Evolutionary conservation across 2,888 invertebrate genomes (phyloP).

Genomic region (Buathra laborator): DNA sequence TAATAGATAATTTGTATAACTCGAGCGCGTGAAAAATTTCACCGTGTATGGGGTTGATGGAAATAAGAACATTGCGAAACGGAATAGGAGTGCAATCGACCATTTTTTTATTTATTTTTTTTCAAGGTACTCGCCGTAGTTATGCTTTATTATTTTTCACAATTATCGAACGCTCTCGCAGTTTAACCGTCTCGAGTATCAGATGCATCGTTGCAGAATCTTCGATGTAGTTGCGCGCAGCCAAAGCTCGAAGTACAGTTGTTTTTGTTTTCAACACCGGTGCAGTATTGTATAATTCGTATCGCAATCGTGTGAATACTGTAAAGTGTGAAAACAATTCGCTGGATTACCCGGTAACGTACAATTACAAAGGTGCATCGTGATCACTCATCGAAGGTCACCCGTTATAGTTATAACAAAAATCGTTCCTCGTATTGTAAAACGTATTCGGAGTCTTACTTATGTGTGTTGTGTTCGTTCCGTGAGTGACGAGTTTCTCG

Average conservation of each 20-base stretch:
- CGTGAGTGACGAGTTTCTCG: not conserved
- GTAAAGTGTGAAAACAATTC: conserved; percentile 51
- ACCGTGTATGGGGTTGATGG: not conserved
- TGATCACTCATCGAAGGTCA: conserved; percentile 49
- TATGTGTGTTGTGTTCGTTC: not conserved
- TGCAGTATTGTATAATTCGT: conserved; percentile 36
- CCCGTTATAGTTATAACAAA: conserved; percentile 23
- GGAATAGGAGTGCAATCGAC: conserved; percentile 42
- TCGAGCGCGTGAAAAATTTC: not conserved
- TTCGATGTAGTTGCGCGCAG: not conserved
- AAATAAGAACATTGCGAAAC: conserved; percentile 41
- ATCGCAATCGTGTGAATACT: conserved; percentile 38
- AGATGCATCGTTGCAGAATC: not conserved
- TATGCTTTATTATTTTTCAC: conserved; percentile 48
- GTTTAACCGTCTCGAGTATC: conserved; percentile 32
- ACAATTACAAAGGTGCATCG: conserved; percentile 64
- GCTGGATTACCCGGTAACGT: conserved; percentile 35
- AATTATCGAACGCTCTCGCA: conserved; percentile 45
- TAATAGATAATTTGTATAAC: not conserved
- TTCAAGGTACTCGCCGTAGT: conserved; percentile 37
- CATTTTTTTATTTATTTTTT: conserved; percentile 20
- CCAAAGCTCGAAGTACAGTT: not conserved
- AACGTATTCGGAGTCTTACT: not conserved
- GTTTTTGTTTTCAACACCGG: conserved; percentile 8
- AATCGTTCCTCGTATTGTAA: conserved; percentile 16